Base-by-base conservation (phyloP, 2,888 invertebrate species). In the Lasiommata megera region DNA sequence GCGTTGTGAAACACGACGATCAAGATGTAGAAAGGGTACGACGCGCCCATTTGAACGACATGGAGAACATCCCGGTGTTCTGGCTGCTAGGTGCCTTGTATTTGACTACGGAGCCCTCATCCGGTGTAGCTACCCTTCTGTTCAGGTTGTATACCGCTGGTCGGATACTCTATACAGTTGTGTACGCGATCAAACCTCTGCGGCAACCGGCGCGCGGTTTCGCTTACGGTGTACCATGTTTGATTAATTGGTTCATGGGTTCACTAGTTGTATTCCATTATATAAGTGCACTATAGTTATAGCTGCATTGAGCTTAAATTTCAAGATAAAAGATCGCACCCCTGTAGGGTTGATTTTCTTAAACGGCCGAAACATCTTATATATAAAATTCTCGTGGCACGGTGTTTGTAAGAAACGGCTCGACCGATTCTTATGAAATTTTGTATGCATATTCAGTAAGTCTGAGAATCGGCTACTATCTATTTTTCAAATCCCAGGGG, bases 21-120 rank as follows among this genome's bases (percentile, higher is more conserved):
- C 79, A 76, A 0, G 83, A 84, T 57, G 85, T 88, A 34, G 88
- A 88, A 65, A 68, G 87, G 56, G 77, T 80, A 18, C 68, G 87
- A 37, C 79, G 93, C 75, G 94, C 94, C n/a, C 94, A 95, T 71
- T 84, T 92, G 64, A 95, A 95, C 70, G 95, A 95, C 74, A 73
- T 95, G 72, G 95, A 95, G 79, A 95, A 94, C 76, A 94, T 95
- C 57, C 90, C 93, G 0, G 86, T 92, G 12, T 95, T 94, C 70
- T 69, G 95, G 62, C 67, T 93, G 38, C 62, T 92, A 1, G 71
- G 69, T 6, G 80, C 91, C 8, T 74, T 92, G 37, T 94, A 93
- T 74, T 73, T 92, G 7, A 73, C 88, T 38, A 93, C 92, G 0
- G 81, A 83, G 12, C 93, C 93, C 0, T 72, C 62, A 5, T 54